Percentiles rank a stretch among this genome's conserved stretches.
Evolutionary conservation across 2,888 invertebrate genomes (phyloP).

Genomic region (Hydrotaea diabolus): DNA sequence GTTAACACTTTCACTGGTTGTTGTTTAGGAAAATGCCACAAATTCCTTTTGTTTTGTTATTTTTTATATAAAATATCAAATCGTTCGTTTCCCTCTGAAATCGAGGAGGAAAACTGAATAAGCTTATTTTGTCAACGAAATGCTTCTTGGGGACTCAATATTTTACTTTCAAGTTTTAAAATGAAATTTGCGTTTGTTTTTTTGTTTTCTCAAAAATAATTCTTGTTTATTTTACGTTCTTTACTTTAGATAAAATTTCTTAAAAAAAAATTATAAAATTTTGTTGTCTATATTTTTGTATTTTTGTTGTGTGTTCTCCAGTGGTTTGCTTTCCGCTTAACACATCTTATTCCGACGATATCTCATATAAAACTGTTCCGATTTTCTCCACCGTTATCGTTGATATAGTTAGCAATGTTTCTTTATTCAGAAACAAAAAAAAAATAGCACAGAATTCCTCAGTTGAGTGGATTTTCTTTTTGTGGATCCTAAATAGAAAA

Average conservation of each 20-base stretch:
- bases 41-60: slow-evolving; percentile 35
- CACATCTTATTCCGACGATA: slow-evolving; percentile 71
- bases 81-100: slow-evolving; percentile 63
- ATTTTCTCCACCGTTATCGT: slow-evolving; percentile 55
- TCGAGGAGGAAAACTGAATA: slow-evolving; percentile 67
- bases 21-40: slow-evolving; percentile 66
- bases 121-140: slow-evolving; percentile 67
- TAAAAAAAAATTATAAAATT: slow-evolving; percentile 31
- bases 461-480: slow-evolving; percentile 20
- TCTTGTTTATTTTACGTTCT: slow-evolving; percentile 8
- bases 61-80: slow-evolving; percentile 69
- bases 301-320: slow-evolving; percentile 38
- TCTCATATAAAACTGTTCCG: slow-evolving; percentile 71
- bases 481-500: slow-evolving; percentile 22
- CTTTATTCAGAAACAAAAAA: slow-evolving; percentile 3
- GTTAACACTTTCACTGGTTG: slow-evolving; percentile 56
- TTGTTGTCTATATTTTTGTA: slow-evolving; percentile 24
- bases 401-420: slow-evolving; percentile 65
- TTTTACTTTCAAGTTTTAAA: slow-evolving; percentile 21
- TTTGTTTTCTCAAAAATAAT: slow-evolving; percentile 4
- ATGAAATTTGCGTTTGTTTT: background rate
- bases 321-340: slow-evolving; percentile 63
- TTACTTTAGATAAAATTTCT: slow-evolving; percentile 7
- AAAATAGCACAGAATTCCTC: slow-evolving; percentile 3
- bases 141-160: slow-evolving; percentile 26